These are phyloP conservation scores for Trematomus loennbergii DNA, from an alignment of 2,113 vertebrate genomes.

Conservation along the genomic window DNA sequence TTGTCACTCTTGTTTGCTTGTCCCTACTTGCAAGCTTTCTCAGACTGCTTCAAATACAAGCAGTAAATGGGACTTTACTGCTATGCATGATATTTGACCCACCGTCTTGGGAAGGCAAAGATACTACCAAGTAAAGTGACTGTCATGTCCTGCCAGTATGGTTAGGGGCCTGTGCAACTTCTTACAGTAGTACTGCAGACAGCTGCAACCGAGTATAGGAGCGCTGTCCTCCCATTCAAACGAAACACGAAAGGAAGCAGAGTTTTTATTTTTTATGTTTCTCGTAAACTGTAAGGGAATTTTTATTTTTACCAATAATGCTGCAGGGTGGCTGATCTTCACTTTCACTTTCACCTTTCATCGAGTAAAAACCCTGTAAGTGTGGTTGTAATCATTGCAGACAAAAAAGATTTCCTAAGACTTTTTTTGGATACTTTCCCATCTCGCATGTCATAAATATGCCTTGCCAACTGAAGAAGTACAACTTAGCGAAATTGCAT, in stretches of 20 bases:
- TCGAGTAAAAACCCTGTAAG: background rate
- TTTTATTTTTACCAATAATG: background rate
- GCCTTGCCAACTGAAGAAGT: background rate
- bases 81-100: constrained; percentile 12
- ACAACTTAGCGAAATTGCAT: accelerated
- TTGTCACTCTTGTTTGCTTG: background rate
- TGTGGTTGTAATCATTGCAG: background rate
- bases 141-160: constrained; percentile 35
- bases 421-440: background rate
- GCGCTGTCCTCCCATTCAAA: background rate
- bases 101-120: background rate
- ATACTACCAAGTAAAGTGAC: background rate
- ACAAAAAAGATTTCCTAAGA: too few species aligned
- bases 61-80: background rate
- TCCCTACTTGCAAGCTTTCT: background rate
- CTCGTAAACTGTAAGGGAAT: background rate
- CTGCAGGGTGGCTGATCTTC: background rate
- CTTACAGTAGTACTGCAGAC: background rate
- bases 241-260: background rate
- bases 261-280: too few species aligned
- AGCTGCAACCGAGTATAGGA: constrained; percentile 22
- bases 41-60: background rate
- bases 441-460: background rate
- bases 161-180: constrained; percentile 63
- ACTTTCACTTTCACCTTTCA: constrained; percentile 75